Conservation (phyloP, 2,797 vertebrate species). For the Acrocephalus scirpaceus region DNA sequence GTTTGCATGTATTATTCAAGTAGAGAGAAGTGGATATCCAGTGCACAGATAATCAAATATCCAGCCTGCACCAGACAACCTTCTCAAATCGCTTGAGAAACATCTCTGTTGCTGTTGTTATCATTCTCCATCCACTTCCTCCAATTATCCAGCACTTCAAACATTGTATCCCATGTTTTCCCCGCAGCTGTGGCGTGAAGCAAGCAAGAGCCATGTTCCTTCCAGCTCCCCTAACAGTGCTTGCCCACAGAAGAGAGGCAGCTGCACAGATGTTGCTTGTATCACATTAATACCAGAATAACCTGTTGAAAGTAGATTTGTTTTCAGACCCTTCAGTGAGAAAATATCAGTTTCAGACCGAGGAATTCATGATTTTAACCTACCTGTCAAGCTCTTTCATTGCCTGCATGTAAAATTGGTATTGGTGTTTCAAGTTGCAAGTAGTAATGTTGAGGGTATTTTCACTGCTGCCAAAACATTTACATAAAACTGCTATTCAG, state of each 20-base stretch:
- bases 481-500: constrained; percentile 35
- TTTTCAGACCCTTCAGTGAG: constrained; percentile 9
- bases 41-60: constrained; percentile 55
- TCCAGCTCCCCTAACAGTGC: not conserved
- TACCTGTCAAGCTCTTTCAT: constrained; percentile 39
- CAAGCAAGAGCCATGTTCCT: constrained; percentile 17
- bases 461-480: constrained; percentile 64
- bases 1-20: constrained; percentile 71
- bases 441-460: constrained; percentile 45
- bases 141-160: constrained; percentile 65
- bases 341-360: not conserved
- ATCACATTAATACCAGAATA: constrained; percentile 1
- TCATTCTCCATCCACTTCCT: constrained; percentile 58
- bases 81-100: constrained; percentile 43
- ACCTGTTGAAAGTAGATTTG: constrained; percentile 26
- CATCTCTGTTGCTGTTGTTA: constrained; percentile 25
- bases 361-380: constrained; percentile 32
- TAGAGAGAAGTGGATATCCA: constrained; percentile 41
- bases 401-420: not conserved
- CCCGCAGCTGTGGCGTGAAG: constrained; percentile 48
- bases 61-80: constrained; percentile 9
- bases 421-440: constrained; percentile 47
- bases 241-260: not conserved
- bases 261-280: constrained; percentile 26
- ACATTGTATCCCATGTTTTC: not conserved